phyloP scores from a whole-genome alignment of 2,113 vertebrate species.

The Hylia prasina region DNA sequence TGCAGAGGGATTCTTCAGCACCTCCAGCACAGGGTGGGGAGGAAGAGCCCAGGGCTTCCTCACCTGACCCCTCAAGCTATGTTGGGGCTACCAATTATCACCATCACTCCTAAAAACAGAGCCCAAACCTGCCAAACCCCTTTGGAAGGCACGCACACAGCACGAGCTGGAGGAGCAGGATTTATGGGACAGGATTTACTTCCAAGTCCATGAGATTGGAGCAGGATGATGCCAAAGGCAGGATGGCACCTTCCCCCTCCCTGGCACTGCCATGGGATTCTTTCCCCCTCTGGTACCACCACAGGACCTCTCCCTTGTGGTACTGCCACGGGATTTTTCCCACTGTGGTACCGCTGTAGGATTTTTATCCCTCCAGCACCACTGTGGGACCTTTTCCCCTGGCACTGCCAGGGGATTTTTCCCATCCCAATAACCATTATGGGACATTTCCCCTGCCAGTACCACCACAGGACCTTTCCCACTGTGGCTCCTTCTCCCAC shows the following conservation, averaged over 20 bases:
- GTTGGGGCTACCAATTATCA: background rate
- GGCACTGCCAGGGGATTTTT: background rate
- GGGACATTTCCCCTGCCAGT: background rate
- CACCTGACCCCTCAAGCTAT: rapidly evolving
- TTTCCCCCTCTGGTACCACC: background rate
- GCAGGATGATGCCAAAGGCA: background rate
- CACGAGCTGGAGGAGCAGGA: slow-evolving; percentile 43
- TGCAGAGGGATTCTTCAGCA: background rate
- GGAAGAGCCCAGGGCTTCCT: background rate
- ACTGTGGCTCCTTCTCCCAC: background rate
- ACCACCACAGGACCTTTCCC: background rate
- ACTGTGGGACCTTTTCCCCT: background rate
- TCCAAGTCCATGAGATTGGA: slow-evolving; percentile 5
- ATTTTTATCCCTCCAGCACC: background rate
- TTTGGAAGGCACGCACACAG: rapidly evolving
- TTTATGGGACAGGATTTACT: background rate
- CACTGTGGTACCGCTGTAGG: rapidly evolving
- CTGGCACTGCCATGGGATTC: background rate
- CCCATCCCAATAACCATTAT: rapidly evolving
- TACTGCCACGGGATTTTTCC: background rate
- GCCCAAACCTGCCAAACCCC: background rate
- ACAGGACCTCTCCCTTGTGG: background rate
- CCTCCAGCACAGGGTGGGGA: rapidly evolving
- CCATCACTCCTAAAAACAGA: background rate
- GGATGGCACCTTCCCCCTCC: background rate